A percentile compares a stretch with the other conserved stretches of the same genome.
Conservation (phyloP, 1,140 invertebrate genomes). For the Mycetomoellerius zeteki region DNA sequence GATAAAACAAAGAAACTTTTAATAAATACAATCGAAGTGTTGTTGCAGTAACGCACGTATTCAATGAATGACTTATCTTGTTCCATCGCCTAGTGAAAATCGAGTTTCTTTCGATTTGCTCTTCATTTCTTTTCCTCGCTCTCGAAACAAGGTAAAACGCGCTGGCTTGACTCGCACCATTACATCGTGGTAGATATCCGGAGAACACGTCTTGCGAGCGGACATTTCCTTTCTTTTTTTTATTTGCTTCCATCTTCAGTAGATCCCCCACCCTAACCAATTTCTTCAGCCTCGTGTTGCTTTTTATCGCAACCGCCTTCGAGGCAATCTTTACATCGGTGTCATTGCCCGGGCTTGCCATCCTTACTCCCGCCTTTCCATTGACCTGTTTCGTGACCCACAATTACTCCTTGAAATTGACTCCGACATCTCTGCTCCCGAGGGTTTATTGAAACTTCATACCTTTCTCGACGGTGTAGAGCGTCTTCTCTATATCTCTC, state of each 20-base stretch:
- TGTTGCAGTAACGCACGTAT: not conserved
- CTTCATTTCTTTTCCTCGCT: conserved; percentile 4
- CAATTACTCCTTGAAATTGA: conserved; percentile 74
- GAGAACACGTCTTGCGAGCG: conserved; percentile 27
- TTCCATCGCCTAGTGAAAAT: conserved; percentile 46
- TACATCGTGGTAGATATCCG: conserved; percentile 43
- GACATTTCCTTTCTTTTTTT: conserved; percentile 66
- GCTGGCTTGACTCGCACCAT: conserved; percentile 64
- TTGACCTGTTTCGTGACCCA: conserved; percentile 64
- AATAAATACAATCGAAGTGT: conserved; percentile 37
- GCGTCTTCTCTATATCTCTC: conserved; percentile 45
- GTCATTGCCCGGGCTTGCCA: conserved; percentile 49
- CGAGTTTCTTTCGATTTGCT: conserved; percentile 57
- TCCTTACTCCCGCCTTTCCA: conserved; percentile 52
- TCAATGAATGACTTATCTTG: conserved; percentile 39
- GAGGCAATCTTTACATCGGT: conserved; percentile 71
- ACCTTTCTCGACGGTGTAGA: conserved; percentile 47
- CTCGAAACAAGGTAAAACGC: conserved; percentile 27
- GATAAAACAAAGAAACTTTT: conserved; percentile 9
- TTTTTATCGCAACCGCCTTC: conserved; percentile 58
- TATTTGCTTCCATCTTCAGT: conserved; percentile 63
- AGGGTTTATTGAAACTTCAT: conserved; percentile 73
- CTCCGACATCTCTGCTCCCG: conserved; percentile 69
- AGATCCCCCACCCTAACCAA: conserved; percentile 37
- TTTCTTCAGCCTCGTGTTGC: conserved; percentile 44